Conservation (phyloP, 2,888 invertebrate species). For the Neocrepidodera transversa region DNA sequence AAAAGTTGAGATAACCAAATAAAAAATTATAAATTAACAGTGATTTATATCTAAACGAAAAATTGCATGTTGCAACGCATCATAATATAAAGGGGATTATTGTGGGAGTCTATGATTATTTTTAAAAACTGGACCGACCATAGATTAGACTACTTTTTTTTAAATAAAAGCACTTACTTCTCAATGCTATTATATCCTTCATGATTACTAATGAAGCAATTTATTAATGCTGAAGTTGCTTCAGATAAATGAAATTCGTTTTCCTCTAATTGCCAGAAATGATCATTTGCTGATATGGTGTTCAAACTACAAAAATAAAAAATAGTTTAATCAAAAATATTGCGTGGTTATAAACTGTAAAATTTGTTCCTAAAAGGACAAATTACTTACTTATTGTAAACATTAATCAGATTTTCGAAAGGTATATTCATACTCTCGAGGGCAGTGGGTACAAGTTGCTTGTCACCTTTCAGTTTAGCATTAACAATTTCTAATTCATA, state of each 20-base stretch:
- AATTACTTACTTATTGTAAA: constrained; percentile 75
- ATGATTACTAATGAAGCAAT: constrained; percentile 71
- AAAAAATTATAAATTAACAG: no score
- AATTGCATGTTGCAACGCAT: no score
- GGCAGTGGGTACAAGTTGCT: constrained; percentile 78
- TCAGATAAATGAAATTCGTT: constrained; percentile 86
- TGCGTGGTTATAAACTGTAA: no score
- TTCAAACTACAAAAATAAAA: constrained; percentile 67
- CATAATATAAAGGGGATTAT: no score
- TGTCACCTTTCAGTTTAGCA: constrained; percentile 74
- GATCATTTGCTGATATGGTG: constrained; percentile 74
- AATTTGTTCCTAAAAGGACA: no score
- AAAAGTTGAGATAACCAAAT: no score
- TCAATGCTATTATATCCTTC: constrained; percentile 64
- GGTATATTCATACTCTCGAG: constrained; percentile 80
- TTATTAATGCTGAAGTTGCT: constrained; percentile 76
- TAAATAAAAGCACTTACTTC: constrained; percentile 54
- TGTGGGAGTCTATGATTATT: no score
- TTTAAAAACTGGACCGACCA: no score
- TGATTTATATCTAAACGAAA: no score
- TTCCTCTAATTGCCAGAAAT: constrained; percentile 84
- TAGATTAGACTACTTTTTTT: no score
- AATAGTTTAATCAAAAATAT: no score
- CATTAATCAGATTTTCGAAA: constrained; percentile 78
- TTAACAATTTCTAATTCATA: constrained; percentile 80